These are phyloP conservation scores for Pachymerium ferrugineum DNA, from an alignment of 2,888 invertebrate genomes.

Conservation along the genomic window DNA sequence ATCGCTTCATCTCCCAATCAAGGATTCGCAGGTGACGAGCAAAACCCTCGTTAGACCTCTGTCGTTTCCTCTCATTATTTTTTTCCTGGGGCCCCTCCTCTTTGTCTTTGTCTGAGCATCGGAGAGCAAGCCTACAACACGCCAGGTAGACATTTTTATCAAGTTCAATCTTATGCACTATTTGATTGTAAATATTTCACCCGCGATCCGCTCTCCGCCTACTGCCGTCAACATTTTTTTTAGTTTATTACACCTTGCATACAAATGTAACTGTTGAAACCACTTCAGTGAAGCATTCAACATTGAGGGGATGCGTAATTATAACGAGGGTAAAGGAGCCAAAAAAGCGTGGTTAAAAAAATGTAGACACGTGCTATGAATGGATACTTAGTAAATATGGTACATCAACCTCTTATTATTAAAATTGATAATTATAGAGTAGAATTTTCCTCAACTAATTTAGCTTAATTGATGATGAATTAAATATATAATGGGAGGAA, in stretches of 20 bases:
- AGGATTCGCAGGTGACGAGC: background rate
- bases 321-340: background rate
- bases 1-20: background rate
- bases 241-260: slow-evolving; percentile 15
- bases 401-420: background rate
- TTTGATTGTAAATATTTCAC: slow-evolving; percentile 20
- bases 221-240: slow-evolving; percentile 8
- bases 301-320: background rate
- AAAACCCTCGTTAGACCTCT: slow-evolving; percentile 5
- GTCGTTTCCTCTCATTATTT: slow-evolving; percentile 17
- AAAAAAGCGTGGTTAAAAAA: slow-evolving; percentile 14
- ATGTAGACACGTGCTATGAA: slow-evolving; percentile 5
- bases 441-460: background rate
- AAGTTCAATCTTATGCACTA: slow-evolving; percentile 11
- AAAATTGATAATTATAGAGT: background rate
- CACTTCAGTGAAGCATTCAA: slow-evolving; percentile 1
- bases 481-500: too few species aligned
- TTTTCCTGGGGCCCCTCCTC: background rate
- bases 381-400: background rate
- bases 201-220: background rate
- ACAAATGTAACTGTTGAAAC: slow-evolving; percentile 16
- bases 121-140: background rate
- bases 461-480: too few species aligned
- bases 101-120: background rate
- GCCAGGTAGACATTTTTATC: slow-evolving; percentile 19